Conservation (phyloP, 2,113 vertebrate genomes). For the Ursus arctos region DNA sequence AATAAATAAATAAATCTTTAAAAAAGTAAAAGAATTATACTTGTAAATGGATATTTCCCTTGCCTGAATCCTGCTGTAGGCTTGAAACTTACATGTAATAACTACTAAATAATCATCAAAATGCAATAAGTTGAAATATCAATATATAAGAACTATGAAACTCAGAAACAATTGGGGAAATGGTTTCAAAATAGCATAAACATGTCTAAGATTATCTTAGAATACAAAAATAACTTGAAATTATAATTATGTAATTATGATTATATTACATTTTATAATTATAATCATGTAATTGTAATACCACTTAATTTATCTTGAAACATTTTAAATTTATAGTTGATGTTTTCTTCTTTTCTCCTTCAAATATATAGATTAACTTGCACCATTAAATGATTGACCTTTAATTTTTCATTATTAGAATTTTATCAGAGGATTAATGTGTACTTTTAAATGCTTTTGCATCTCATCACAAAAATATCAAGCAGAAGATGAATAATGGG, state of each 20-base stretch:
- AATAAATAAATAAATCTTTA: not conserved
- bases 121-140: conserved; percentile 65
- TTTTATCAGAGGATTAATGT: not conserved
- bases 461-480: not conserved
- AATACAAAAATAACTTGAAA: conserved; percentile 2
- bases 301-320: not conserved
- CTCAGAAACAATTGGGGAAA: conserved; percentile 64
- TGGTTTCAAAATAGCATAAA: conserved; percentile 1
- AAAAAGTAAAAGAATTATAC: conserved; percentile 59
- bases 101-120: not conserved
- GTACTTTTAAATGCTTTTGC: not conserved
- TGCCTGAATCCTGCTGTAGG: conserved; percentile 63
- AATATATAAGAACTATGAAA: conserved; percentile 58
- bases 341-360: not conserved
- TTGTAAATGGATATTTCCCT: conserved; percentile 61
- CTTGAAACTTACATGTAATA: conserved; percentile 70
- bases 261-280: not conserved
- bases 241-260: not conserved
- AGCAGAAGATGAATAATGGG: conserved; percentile 20
- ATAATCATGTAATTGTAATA: not conserved
- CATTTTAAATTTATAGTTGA: not conserved
- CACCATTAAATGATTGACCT: not conserved
- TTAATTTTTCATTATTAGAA: conserved; percentile 11
- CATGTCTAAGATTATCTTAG: not conserved
- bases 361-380: not conserved